Base-by-base conservation (phyloP, 2,888 invertebrate species). In the Scelioninae gen. 1 region DNA sequence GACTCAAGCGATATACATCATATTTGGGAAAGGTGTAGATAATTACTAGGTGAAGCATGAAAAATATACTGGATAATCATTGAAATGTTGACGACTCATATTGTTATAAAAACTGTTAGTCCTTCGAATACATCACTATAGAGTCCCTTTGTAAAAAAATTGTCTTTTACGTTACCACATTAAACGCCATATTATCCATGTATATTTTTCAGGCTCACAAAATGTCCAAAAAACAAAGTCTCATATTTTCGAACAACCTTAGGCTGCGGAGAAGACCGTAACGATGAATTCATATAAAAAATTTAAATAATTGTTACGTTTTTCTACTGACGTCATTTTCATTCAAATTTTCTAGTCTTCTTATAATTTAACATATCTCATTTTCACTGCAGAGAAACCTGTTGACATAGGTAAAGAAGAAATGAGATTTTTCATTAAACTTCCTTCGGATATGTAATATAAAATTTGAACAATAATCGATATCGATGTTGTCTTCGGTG, bases 61-160 rank as follows among this genome's bases (percentile, higher is more conserved):
- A 78, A 78, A 78, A 81, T 84, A 78, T 84, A 84, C 77, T 78
- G 74, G 84, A 84, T 84, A 77, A 81, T 55, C 23, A 45, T 15
- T 51, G 31, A 72, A 68, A 74, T 63, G 82, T 77, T 83, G 66
- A 75, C 40, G 34, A 81, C 56, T 75, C 38, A 71, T 45, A 81
- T 81, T 75, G 53, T 69, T 80, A 80, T 80, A 75, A 82, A 58
- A 47, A 76, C 31, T 69, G 75, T 75, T 75, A 16, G 40, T 75
- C 63, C 68, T 74, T 74, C 68, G 47, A 80, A 68, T 62, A 80
- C 68, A 68, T 80, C 72, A 56, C 68, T 66, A 65, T 34, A 29
- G 40, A n/a, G n/a, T n/a, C 72, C 65, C 53, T 23, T 60, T 76
- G 69, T 15, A 47, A 51, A 58, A 63, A 7, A 34, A 49, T 51